Conservation (phyloP, 37 sponge, comb jelly and placozoan genomes). For the Theonella swinhoei region DNA sequence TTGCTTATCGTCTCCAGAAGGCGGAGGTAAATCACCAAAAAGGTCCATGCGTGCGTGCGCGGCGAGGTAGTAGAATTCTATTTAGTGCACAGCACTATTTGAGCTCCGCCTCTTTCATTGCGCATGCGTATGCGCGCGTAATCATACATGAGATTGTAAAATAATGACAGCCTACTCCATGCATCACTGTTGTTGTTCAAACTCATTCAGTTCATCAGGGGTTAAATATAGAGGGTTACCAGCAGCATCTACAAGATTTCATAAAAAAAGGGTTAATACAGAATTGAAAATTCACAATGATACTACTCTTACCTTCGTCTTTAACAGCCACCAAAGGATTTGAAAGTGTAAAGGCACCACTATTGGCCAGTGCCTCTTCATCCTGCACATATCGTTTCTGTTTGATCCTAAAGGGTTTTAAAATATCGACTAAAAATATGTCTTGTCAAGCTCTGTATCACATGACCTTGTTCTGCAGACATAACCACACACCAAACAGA, state of each 20-base stretch:
- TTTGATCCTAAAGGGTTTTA: not conserved
- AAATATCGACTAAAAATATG: too few relatives aligned
- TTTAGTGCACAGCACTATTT: not conserved
- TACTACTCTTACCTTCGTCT: constrained; percentile 20
- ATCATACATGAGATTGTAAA: not conserved
- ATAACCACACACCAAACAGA: not conserved
- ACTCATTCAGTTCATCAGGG: constrained; percentile 47
- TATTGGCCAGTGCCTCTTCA: not conserved
- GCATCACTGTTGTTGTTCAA: constrained; percentile 26
- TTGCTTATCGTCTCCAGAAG: not conserved
- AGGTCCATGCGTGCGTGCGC: constrained; percentile 33
- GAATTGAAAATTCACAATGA: not conserved
- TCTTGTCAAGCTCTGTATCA: not conserved
- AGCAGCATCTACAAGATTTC: constrained; percentile 5
- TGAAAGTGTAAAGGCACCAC: constrained; percentile 21
- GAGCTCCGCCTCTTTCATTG: not conserved
- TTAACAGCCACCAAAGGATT: constrained; percentile 29
- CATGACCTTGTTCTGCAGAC: not conserved
- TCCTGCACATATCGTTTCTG: not conserved
- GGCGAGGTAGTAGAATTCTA: not conserved
- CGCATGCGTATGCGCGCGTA: not conserved
- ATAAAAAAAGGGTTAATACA: not conserved
- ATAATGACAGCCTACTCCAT: not conserved
- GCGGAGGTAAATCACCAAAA: constrained; percentile 59
- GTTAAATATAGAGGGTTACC: constrained; percentile 46